Percentiles rank a stretch among this genome's conserved stretches.
phyloP scores from a whole-genome alignment of 2,113 vertebrate genomes.

The Sphyrna mokarran region DNA sequence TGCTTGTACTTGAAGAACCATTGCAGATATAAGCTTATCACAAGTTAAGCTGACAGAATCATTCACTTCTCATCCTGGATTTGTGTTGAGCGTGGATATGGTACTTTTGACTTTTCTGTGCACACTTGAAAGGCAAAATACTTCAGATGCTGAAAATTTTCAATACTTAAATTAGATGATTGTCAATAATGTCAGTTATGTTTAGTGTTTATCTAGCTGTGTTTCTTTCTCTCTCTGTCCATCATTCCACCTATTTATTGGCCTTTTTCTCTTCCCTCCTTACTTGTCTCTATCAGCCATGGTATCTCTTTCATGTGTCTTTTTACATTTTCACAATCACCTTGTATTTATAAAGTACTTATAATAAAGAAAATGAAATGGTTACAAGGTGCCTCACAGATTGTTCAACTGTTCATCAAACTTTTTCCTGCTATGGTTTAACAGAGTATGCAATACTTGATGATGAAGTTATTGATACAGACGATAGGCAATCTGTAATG shows the following conservation, averaged over 20 bases:
- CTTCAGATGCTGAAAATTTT: too few species aligned
- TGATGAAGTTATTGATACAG: too few species aligned
- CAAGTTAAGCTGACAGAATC: background rate
- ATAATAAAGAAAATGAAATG: too few species aligned
- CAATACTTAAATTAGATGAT: too few species aligned
- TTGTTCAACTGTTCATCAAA: too few species aligned
- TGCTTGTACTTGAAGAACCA: background rate
- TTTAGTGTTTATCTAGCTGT: background rate
- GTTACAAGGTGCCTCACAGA: too few species aligned
- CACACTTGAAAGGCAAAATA: background rate
- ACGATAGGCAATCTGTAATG: too few species aligned
- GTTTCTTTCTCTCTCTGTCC: background rate
- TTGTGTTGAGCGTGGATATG: background rate
- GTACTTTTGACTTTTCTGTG: background rate
- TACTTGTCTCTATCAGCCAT: background rate
- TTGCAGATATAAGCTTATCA: background rate
- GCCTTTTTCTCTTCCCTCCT: background rate
- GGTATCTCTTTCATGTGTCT: too few species aligned
- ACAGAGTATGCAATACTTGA: too few species aligned
- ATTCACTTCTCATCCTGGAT: background rate
- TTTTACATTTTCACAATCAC: too few species aligned
- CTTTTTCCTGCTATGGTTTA: too few species aligned
- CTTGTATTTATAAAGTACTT: too few species aligned
- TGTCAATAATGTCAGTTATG: background rate
- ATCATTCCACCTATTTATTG: background rate